These are phyloP conservation scores for Nasonovia ribisnigri DNA, from an alignment of 2,888 invertebrate genomes.

Conservation along the genomic window DNA sequence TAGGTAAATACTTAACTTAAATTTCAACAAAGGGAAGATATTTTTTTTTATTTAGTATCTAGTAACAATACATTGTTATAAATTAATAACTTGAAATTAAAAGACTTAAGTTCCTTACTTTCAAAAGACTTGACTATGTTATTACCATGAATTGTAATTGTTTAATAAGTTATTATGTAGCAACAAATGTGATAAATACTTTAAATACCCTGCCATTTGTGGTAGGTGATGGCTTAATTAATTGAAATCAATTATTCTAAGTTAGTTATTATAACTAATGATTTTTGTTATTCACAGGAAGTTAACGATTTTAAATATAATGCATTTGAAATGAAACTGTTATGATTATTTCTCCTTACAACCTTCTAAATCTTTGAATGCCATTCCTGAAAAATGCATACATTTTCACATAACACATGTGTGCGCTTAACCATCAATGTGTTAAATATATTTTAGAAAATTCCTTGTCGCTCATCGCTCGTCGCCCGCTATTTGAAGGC, in stretches of 20 bases:
- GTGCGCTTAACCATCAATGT: conserved; percentile 12
- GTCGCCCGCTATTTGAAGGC: too few relatives aligned
- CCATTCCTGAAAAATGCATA: conserved; percentile 11
- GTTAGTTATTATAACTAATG: not conserved
- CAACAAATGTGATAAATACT: conserved; percentile 21
- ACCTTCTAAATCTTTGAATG: not conserved
- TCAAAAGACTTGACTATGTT: not conserved
- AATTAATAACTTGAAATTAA: not conserved
- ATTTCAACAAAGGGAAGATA: not conserved
- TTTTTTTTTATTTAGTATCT: conserved; percentile 20
- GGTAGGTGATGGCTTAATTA: conserved; percentile 15
- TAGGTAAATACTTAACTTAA: not conserved
- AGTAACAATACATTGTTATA: not conserved
- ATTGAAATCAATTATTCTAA: not conserved
- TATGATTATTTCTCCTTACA: not conserved
- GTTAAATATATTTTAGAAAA: too few relatives aligned
- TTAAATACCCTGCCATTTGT: not conserved
- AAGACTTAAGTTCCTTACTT: too few relatives aligned
- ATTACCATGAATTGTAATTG: not conserved
- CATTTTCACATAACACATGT: not conserved
- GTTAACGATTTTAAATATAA: too few relatives aligned
- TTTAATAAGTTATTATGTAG: not conserved
- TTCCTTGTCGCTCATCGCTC: too few relatives aligned
- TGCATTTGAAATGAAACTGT: not conserved
- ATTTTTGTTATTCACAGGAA: not conserved